Evolutionary conservation across 2,113 vertebrate species (phyloP).

Genomic region (Seriola aureovittata): DNA sequence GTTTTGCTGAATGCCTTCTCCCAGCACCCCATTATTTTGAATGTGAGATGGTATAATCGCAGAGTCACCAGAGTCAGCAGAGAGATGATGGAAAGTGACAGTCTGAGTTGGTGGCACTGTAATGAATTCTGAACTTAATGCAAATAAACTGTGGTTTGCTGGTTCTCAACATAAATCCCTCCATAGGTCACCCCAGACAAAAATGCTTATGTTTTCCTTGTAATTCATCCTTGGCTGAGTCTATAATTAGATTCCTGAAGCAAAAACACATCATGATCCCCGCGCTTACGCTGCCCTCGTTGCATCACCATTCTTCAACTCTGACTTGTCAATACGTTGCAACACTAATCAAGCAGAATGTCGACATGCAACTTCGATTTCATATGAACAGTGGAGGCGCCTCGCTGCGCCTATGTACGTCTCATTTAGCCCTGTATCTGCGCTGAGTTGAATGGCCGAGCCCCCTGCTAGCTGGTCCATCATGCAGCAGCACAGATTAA

Average conservation of each 20-base stretch:
- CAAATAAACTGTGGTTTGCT: background rate
- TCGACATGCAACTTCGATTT: conserved; percentile 7
- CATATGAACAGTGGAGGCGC: conserved; percentile 1
- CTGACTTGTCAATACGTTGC: background rate
- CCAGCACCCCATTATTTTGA: background rate
- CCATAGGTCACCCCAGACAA: background rate
- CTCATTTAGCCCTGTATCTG: conserved; percentile 2
- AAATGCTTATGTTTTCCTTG: background rate
- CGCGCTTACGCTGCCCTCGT: background rate
- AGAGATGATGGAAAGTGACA: conserved; percentile 4
- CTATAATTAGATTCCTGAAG: background rate
- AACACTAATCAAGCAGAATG: conserved; percentile 17
- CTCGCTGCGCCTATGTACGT: background rate
- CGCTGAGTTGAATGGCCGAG: background rate
- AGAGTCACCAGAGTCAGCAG: background rate
- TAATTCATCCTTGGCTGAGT: background rate
- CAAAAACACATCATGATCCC: background rate
- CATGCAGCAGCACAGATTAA: conserved; percentile 38
- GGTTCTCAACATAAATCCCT: background rate
- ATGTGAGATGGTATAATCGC: background rate
- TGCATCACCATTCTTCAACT: background rate
- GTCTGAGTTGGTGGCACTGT: background rate
- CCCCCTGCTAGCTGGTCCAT: conserved; percentile 18
- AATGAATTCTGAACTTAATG: background rate
- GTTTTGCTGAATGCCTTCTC: background rate